Evolutionary conservation across 2,888 invertebrate genomes (phyloP).

Genomic region (Smittia aterrima): DNA sequence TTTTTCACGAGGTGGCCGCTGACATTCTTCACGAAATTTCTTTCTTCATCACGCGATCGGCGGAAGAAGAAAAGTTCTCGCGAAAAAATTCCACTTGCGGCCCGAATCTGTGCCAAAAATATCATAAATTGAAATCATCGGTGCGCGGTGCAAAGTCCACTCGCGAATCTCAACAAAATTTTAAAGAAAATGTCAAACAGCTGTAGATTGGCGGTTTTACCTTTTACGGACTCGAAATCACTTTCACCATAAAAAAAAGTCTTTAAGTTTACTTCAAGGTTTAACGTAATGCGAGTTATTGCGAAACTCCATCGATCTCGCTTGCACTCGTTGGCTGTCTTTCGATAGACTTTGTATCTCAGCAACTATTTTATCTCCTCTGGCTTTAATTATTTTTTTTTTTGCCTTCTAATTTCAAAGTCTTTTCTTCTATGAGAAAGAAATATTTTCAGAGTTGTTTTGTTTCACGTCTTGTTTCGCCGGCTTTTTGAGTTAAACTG

Average conservation of each 20-base stretch:
- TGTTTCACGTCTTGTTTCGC: constrained; percentile 26
- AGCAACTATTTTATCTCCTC: too few relatives aligned
- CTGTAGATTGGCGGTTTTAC: not conserved
- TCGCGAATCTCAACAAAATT: not conserved
- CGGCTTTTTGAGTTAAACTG: constrained; percentile 35
- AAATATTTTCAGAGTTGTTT: constrained; percentile 12
- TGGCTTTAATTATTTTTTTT: not conserved
- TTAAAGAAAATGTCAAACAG: not conserved
- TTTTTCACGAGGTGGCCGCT: too few relatives aligned
- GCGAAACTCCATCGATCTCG: constrained; percentile 6
- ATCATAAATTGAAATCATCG: constrained; percentile 22
- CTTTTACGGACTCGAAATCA: not conserved
- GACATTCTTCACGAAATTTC: not conserved
- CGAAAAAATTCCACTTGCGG: not conserved
- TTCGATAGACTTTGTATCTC: too few relatives aligned
- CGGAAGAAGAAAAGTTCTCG: constrained; percentile 7
- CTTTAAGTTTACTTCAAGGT: not conserved
- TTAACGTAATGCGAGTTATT: not conserved
- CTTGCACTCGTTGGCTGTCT: not conserved
- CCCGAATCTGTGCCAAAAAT: constrained; percentile 32
- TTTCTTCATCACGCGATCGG: not conserved
- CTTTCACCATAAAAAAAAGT: constrained; percentile 8
- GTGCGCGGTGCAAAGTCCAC: constrained; percentile 3
- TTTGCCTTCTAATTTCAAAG: not conserved
- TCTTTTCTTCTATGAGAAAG: not conserved